phyloP scores from a whole-genome alignment of 2,888 invertebrate genomes.

The Pristionchus mayeri region DNA sequence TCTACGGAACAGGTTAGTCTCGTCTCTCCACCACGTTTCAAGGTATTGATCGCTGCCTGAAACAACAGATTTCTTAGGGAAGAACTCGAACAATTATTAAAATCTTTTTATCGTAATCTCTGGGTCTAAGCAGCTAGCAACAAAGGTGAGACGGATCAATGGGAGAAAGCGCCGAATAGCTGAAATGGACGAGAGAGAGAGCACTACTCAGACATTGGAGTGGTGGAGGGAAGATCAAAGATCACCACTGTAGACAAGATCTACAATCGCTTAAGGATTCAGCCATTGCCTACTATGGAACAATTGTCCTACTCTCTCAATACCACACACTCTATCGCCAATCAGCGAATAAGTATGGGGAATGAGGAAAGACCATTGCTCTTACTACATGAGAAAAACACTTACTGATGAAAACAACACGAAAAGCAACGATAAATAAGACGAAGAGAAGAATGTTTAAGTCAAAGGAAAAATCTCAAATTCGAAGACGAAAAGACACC shows the following conservation, averaged over 20 bases:
- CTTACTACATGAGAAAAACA: background rate
- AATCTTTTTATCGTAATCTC: background rate
- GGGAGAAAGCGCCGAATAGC: background rate
- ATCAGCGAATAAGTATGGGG: too few relatives aligned
- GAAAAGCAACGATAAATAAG: background rate
- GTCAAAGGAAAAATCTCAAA: background rate
- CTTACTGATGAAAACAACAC: background rate
- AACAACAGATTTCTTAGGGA: background rate
- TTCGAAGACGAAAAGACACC: background rate
- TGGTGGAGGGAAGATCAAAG: background rate
- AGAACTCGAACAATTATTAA: background rate
- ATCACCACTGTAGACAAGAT: background rate
- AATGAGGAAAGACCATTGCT: too few relatives aligned
- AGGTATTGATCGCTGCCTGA: slow-evolving; percentile 7
- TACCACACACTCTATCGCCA: too few relatives aligned
- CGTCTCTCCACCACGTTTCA: background rate
- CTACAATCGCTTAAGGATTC: background rate
- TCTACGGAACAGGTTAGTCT: slow-evolving; percentile 12
- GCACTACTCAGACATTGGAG: slow-evolving; percentile 13
- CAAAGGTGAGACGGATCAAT: background rate
- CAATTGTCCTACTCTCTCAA: too few relatives aligned
- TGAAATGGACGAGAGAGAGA: background rate
- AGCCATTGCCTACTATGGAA: background rate
- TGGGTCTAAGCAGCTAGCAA: background rate
- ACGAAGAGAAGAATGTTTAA: background rate